phyloP scores from a whole-genome alignment of 2,888 invertebrate species.

The Platycheirus albimanus region DNA sequence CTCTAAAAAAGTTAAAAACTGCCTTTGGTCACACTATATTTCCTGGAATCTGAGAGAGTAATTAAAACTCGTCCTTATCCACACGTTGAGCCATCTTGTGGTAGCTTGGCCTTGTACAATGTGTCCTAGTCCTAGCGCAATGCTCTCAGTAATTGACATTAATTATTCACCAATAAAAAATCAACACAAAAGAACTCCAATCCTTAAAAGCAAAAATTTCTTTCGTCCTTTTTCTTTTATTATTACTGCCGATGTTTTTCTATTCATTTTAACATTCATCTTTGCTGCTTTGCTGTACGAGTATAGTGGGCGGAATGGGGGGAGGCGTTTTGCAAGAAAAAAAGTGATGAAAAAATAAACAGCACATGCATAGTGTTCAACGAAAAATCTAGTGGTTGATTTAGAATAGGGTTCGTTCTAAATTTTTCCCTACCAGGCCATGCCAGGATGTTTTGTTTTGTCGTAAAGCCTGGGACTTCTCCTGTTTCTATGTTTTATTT shows the following conservation, averaged over 20 bases:
- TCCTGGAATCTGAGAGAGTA: slow-evolving; percentile 51
- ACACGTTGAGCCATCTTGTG: slow-evolving; percentile 40
- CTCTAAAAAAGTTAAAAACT: background rate
- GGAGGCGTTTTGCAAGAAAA: slow-evolving; percentile 23
- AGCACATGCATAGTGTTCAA: slow-evolving; percentile 54
- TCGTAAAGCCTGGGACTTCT: slow-evolving; percentile 29
- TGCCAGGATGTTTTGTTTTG: slow-evolving; percentile 58
- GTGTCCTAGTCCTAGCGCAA: slow-evolving; percentile 18
- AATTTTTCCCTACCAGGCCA: slow-evolving; percentile 16
- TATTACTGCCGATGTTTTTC: slow-evolving; percentile 63
- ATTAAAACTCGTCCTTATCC: slow-evolving; percentile 65
- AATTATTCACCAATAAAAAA: slow-evolving; percentile 74
- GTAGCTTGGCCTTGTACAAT: slow-evolving; percentile 21
- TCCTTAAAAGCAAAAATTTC: slow-evolving; percentile 45
- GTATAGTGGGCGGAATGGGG: slow-evolving; percentile 47
- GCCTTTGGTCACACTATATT: background rate
- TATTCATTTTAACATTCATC: slow-evolving; percentile 61
- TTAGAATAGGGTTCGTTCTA: slow-evolving; percentile 48
- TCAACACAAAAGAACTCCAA: slow-evolving; percentile 46
- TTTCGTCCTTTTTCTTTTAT: slow-evolving; percentile 64
- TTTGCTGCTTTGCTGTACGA: slow-evolving; percentile 40
- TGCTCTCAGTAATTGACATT: slow-evolving; percentile 71
- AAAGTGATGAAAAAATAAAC: slow-evolving; percentile 18
- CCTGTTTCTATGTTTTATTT: slow-evolving; percentile 45
- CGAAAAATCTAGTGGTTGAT: slow-evolving; percentile 62